phyloP scores from a whole-genome alignment of 2,797 vertebrate genomes.

The Halcyon chelicuti region DNA sequence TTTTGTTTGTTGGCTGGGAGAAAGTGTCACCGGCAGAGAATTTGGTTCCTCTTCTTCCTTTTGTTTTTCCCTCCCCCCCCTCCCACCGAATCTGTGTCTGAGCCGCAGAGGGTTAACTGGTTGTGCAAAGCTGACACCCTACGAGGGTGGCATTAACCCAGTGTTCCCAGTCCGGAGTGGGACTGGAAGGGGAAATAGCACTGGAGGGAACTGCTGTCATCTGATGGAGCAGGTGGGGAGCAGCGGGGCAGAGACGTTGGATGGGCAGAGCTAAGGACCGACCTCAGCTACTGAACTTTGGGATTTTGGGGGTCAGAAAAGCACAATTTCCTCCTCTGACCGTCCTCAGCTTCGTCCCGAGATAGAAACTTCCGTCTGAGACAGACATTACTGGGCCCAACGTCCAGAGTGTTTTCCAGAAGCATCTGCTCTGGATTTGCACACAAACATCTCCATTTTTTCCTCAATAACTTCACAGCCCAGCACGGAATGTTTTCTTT shows the following conservation, averaged over 20 bases:
- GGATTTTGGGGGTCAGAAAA: not conserved
- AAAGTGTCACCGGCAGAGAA: constrained; percentile 27
- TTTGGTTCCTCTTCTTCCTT: rapidly evolving
- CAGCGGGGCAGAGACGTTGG: not conserved
- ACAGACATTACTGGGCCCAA: rapidly evolving
- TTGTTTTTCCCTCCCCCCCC: not conserved
- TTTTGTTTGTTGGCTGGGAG: not conserved
- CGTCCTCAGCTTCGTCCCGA: rapidly evolving
- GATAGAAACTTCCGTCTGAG: rapidly evolving
- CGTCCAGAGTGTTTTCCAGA: rapidly evolving
- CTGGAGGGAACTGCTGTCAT: rapidly evolving
- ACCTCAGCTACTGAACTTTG: rapidly evolving
- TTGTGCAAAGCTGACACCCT: not conserved
- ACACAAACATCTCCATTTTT: not conserved
- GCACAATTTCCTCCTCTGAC: rapidly evolving
- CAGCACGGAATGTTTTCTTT: not conserved
- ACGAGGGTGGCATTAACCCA: not conserved
- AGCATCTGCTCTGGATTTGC: not conserved
- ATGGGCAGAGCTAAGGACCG: not conserved
- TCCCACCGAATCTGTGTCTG: rapidly evolving
- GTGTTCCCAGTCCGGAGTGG: rapidly evolving
- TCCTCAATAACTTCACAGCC: not conserved
- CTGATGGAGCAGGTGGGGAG: not conserved
- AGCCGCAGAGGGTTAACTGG: rapidly evolving
- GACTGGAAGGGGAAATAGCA: not conserved